Evolutionary conservation across 1,140 invertebrate genomes (phyloP).

Genomic region (Bombyx mandarina): DNA sequence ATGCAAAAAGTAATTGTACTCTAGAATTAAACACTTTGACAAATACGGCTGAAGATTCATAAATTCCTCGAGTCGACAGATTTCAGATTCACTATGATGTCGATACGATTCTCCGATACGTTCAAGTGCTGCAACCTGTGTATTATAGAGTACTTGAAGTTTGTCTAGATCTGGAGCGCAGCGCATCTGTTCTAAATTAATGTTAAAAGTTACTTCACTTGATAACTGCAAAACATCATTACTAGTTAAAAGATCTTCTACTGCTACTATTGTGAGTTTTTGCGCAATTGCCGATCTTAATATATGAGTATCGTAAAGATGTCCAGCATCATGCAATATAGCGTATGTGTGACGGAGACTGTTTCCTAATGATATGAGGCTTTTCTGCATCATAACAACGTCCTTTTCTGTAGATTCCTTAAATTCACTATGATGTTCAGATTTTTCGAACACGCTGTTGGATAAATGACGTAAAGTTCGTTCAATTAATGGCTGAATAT

Average conservation of each 20-base stretch:
- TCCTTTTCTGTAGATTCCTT: constrained; percentile 19
- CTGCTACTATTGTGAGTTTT: constrained; percentile 38
- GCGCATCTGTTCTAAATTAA: constrained; percentile 40
- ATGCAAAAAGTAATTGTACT: constrained; percentile 42
- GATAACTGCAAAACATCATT: constrained; percentile 37
- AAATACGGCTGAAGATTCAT: constrained; percentile 29
- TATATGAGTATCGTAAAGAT: constrained; percentile 44
- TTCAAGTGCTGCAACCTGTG: constrained; percentile 21
- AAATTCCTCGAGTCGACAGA: constrained; percentile 36
- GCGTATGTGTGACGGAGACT: constrained; percentile 33
- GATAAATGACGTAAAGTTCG: constrained; percentile 13
- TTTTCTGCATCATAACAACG: constrained; percentile 31
- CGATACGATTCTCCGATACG: constrained; percentile 28
- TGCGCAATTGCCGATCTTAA: constrained; percentile 36
- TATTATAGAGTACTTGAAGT: constrained; percentile 32
- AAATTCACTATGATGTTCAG: constrained; percentile 7
- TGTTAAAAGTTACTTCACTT: constrained; percentile 43
- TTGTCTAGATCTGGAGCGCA: constrained; percentile 36
- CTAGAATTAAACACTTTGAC: constrained; percentile 31
- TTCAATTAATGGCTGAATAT: constrained; percentile 29
- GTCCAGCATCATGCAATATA: constrained; percentile 37
- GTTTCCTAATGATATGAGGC: constrained; percentile 31
- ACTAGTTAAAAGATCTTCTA: constrained; percentile 43
- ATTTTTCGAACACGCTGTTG: constrained; percentile 6
- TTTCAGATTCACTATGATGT: constrained; percentile 35